These are phyloP conservation scores for Aplodontia rufa DNA, from an alignment of 2,113 vertebrate species.

Conservation along the genomic window DNA sequence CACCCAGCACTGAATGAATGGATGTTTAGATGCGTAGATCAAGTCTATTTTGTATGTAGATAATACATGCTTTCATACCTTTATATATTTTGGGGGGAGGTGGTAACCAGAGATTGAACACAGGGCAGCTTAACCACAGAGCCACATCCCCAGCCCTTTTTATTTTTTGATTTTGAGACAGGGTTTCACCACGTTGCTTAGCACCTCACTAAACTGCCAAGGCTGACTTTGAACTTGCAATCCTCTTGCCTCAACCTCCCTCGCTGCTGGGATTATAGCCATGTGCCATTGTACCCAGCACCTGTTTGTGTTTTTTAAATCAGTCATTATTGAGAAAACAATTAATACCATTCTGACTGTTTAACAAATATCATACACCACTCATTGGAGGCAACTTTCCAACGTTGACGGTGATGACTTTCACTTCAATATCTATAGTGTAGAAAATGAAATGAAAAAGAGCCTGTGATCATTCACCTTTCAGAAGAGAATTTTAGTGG, in stretches of 20 bases:
- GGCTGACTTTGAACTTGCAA: too few species aligned
- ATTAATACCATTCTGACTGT: background rate
- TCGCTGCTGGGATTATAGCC: too few species aligned
- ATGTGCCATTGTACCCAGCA: too few species aligned
- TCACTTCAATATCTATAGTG: background rate
- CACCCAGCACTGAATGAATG: background rate
- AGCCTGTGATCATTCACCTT: background rate
- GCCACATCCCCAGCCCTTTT: too few species aligned
- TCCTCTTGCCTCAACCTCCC: too few species aligned
- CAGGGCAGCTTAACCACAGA: too few species aligned
- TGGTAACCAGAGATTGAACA: too few species aligned
- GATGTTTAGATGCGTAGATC: background rate
- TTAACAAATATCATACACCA: background rate
- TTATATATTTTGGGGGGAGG: too few species aligned
- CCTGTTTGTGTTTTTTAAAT: background rate
- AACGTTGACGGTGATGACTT: background rate
- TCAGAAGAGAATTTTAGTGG: background rate
- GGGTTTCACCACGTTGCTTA: too few species aligned
- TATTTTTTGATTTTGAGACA: too few species aligned
- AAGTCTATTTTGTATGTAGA: background rate
- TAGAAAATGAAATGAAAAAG: background rate
- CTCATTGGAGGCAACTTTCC: background rate
- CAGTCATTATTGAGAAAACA: background rate
- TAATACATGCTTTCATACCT: background rate
- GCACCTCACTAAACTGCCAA: too few species aligned